Evolutionary conservation across 2,797 vertebrate genomes (phyloP).

Genomic region (Lithobates sylvaticus): DNA sequence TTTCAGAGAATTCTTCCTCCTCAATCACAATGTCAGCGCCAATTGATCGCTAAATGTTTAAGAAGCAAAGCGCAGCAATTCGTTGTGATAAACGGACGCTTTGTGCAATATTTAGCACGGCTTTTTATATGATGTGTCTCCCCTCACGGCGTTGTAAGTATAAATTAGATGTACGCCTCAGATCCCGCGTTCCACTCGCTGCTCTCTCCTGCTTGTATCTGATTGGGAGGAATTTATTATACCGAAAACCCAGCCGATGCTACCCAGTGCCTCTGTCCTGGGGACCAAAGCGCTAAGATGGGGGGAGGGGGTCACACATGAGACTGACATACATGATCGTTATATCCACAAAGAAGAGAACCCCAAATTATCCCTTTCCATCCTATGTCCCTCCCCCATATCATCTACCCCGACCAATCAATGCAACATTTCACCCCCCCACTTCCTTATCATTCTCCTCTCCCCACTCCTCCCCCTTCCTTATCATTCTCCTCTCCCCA

Average conservation of each 20-base stretch:
- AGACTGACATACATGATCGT: too few species aligned
- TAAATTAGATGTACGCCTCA: conserved; percentile 18
- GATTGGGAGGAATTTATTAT: conserved; percentile 26
- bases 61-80: conserved; percentile 26
- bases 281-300: neutral
- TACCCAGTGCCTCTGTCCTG: neutral
- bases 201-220: conserved; percentile 10
- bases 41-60: conserved; percentile 38
- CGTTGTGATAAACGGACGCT: conserved; percentile 31
- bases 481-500: too few species aligned
- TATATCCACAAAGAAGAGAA: too few species aligned
- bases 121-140: conserved; percentile 25
- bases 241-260: neutral
- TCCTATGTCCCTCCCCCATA: too few species aligned
- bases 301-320: too few species aligned
- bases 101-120: conserved; percentile 32
- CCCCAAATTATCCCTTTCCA: too few species aligned
- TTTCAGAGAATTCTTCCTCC: conserved; percentile 10
- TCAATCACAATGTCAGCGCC: conserved; percentile 18
- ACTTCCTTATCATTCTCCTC: too few species aligned
- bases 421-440: too few species aligned
- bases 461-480: too few species aligned
- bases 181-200: neutral
- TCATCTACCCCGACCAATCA: too few species aligned
- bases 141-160: neutral